These are phyloP conservation scores for Montipora cactus DNA, from an alignment of 64 coral and sea anemone species.

Conservation along the genomic window DNA sequence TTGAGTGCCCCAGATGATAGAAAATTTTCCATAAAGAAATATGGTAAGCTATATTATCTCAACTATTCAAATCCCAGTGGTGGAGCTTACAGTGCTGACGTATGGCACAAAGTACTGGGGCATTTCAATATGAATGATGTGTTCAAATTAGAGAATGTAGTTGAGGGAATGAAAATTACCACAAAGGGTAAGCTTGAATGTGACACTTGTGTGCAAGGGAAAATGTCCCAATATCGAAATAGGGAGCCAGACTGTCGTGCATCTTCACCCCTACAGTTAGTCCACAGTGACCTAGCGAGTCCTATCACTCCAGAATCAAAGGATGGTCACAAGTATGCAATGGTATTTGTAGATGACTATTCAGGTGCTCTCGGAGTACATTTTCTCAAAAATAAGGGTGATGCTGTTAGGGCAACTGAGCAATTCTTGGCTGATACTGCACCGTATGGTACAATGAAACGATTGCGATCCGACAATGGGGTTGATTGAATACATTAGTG, in stretches of 20 bases:
- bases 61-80: too few relatives aligned
- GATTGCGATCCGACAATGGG: slow-evolving; percentile 51
- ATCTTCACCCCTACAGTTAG: slow-evolving; percentile 28
- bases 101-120: too few relatives aligned
- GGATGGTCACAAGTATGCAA: slow-evolving; percentile 51
- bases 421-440: not conserved
- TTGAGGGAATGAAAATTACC: too few relatives aligned
- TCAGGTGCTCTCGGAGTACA: slow-evolving; percentile 51
- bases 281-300: slow-evolving; percentile 44
- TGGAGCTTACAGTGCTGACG: too few relatives aligned
- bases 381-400: slow-evolving; percentile 45
- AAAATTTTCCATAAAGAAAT: too few relatives aligned
- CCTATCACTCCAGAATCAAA: slow-evolving; percentile 35
- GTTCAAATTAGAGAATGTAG: too few relatives aligned
- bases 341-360: slow-evolving; percentile 49
- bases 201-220: too few relatives aligned
- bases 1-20: too few relatives aligned
- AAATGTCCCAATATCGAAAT: slow-evolving; percentile 28
- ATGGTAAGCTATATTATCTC: too few relatives aligned
- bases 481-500: slow-evolving; percentile 36
- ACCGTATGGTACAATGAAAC: slow-evolving; percentile 56
- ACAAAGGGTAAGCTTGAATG: too few relatives aligned
- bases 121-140: too few relatives aligned
- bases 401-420: not conserved
- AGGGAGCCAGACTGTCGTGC: slow-evolving; percentile 43